Base-by-base conservation (phyloP, 2,113 vertebrate species). In the Mormyrus lacerda region DNA sequence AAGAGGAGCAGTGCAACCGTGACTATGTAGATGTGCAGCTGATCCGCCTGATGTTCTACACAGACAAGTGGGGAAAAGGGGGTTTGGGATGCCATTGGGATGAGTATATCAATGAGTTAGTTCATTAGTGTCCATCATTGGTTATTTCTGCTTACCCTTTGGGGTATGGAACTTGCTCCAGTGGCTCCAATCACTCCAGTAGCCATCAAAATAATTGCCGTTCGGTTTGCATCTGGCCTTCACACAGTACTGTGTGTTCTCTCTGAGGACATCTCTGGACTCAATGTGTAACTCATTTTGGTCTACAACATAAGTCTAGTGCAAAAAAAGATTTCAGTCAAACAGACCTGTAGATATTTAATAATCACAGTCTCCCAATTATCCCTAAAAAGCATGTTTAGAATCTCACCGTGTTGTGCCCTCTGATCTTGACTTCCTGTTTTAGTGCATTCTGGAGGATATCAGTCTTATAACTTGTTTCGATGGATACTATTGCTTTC, bases 141-240 rank as follows among this genome's bases (percentile, higher is more conserved):
- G 8, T 27, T 65, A n/a, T 7, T 31, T 31, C 50, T 53, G 42
- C 90, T 91, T 69, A 95, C 94, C 92, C 8, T 31, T 35, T 1
- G 89, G 88, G 1, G 89, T 92, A 0, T 1, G 31, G 89, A 96
- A 95, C 17, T 0, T 90, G 76, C 44, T 87, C 0, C 69, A 39
- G 0, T 87, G 0, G 3, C 95, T 95, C 95, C 95, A 96, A 0
- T 93, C 90, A 44, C 95, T 95, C 95, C 95, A 96, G 35, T 9
- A 90, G 0, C 95, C 95, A 3, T 85, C 1, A 13, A 94, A 91
- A 2, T 0, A 8, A 0, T 1, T 0, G 0, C 0, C 1, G 1
- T 3, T 0, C 0, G 95, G 95, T 39, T 92, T 90, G 0, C 94
- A 91, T 45, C 94, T 76, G 39, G 93, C 94, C 19, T 9, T 69